Conservation (phyloP, 2,888 invertebrate species). For the Blastobasis lacticolella region DNA sequence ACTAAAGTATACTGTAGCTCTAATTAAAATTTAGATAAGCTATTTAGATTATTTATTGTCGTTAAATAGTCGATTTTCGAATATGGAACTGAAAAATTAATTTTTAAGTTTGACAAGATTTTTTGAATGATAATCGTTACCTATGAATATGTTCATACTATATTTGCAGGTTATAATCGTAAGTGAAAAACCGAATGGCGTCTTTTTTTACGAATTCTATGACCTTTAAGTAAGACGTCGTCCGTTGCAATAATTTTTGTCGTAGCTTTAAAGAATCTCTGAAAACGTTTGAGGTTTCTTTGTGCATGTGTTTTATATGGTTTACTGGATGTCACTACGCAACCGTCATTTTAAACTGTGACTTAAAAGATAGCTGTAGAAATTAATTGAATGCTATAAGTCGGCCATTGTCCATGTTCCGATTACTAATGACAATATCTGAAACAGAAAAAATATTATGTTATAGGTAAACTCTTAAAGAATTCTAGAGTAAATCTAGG, state of each 20-base stretch:
- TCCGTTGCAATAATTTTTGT: conserved; percentile 56
- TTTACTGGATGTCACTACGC: conserved; percentile 15
- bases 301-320: conserved; percentile 56
- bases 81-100: conserved; percentile 22
- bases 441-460: too few relatives aligned
- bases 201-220: conserved; percentile 67
- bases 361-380: too few relatives aligned
- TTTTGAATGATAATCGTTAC: conserved; percentile 54
- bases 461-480: too few relatives aligned
- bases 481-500: too few relatives aligned
- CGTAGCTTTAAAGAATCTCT: conserved; percentile 62
- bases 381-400: too few relatives aligned
- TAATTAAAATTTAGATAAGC: conserved; percentile 1
- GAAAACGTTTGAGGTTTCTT: conserved; percentile 52
- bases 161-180: conserved; percentile 57
- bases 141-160: conserved; percentile 66
- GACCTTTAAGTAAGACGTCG: conserved; percentile 61
- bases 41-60: conserved; percentile 13
- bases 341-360: conserved; percentile 10
- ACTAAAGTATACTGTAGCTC: background rate
- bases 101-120: conserved; percentile 63
- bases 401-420: too few relatives aligned
- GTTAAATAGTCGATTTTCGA: conserved; percentile 8
- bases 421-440: too few relatives aligned
- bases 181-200: conserved; percentile 65